Evolutionary conservation across 2,797 vertebrate species (phyloP), one percentile per base, ranked within the genome.

Genomic region (Neosilurus hyrtlii): DNA sequence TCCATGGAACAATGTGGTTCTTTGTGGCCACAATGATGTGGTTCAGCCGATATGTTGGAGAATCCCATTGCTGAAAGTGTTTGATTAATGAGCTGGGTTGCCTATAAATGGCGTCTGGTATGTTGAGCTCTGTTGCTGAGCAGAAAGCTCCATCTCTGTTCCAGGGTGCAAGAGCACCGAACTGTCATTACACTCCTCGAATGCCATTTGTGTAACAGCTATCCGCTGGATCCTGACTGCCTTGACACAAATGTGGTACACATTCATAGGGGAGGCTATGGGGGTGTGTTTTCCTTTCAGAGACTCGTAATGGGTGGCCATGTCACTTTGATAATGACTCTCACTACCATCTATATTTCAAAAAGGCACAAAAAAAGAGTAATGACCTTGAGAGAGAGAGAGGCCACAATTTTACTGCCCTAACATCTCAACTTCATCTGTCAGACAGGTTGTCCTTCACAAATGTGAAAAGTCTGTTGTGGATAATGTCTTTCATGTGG

Each of bases 1-100:
- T 83, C 30, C 77, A 84, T 84, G 80, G 86, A 89, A 89, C 89
- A 89, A 75, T 82, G 86, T 82, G 85, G 83, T 84, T 79, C 87
- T 84, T 83, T 88, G 85, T 82, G 54, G 59, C 84, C 30, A n/a
- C 85, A 88, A 89, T 85, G 85, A 88, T 88, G 90, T 88, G 90
- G 91, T 90, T 89, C 86, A 68, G 90, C 88, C 80, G 83, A 86
- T 89, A 87, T 88, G 87, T 87, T 43, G 16, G 77, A 79, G 86
- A 87, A 89, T 90, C 86, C 81, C 80, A 82, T 88, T 82, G 82
- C 87, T 67, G 85, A 91, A 90, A 76, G 57, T 83, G 84, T 91
- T 89, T 94, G 94, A 95, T 95, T 92, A 91, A 93, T 90, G 92
- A 91, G 86, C 90, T 88, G 80, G 70, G 89, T 85, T 87, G 91